Evolutionary conservation across 2,113 vertebrate genomes (phyloP).

Genomic region (Myiopsitta monachus): DNA sequence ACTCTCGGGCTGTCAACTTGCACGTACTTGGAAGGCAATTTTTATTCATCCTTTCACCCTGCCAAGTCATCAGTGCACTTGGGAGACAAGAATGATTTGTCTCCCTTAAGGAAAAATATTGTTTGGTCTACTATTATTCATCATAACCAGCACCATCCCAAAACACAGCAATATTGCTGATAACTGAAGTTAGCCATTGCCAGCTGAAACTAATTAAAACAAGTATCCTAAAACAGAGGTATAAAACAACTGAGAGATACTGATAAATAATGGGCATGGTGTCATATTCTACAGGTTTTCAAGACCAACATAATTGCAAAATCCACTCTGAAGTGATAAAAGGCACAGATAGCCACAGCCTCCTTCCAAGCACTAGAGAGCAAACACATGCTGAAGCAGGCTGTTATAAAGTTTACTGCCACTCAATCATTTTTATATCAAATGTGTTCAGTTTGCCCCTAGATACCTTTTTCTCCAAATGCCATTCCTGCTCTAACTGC

Average conservation of each 20-base stretch:
- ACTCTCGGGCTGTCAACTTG: slow-evolving; percentile 23
- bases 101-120: neutral
- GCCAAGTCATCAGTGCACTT: slow-evolving; percentile 25
- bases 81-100: slow-evolving; percentile 19
- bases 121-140: neutral
- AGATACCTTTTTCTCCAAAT: slow-evolving; percentile 5
- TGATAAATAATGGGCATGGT: neutral
- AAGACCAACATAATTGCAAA: neutral
- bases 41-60: slow-evolving; percentile 32
- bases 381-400: slow-evolving; percentile 6
- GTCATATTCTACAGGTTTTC: neutral
- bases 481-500: neutral
- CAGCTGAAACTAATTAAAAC: neutral
- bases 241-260: neutral
- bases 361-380: neutral
- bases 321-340: neutral
- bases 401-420: slow-evolving; percentile 20
- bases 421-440: slow-evolving; percentile 28
- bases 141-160: neutral
- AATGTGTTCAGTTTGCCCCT: neutral
- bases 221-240: neutral
- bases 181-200: neutral
- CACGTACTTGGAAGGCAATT: slow-evolving; percentile 26
- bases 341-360: neutral
- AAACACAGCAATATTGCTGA: neutral